These are phyloP conservation scores for Euthynnus affinis DNA, from an alignment of 2,797 vertebrate genomes.

Conservation along the genomic window DNA sequence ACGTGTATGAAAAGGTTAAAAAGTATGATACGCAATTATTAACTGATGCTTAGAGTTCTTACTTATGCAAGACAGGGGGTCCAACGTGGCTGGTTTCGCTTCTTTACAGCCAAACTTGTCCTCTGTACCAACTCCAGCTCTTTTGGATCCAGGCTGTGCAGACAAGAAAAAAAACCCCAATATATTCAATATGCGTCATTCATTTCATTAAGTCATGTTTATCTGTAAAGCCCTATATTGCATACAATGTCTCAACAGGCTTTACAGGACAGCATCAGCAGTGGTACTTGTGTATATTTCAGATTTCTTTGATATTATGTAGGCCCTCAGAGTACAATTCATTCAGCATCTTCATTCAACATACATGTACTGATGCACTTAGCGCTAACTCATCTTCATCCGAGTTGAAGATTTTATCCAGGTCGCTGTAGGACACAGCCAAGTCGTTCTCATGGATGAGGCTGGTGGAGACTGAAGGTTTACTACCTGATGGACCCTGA, in stretches of 20 bases:
- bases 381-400: slow-evolving; percentile 95
- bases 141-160: slow-evolving; percentile 92
- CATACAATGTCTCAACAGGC: not conserved
- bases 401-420: slow-evolving; percentile 97
- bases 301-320: not conserved
- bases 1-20: not conserved
- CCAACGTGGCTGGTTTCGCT: slow-evolving; percentile 88
- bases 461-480: slow-evolving; percentile 93
- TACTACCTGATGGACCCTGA: slow-evolving; percentile 90
- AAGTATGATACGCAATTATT: not conserved
- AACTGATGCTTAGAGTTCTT: slow-evolving; percentile 70
- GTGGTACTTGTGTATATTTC: not conserved
- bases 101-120: slow-evolving; percentile 94
- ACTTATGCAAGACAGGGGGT: slow-evolving; percentile 95
- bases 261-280: not conserved
- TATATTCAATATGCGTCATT: not conserved
- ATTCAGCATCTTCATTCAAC: not conserved
- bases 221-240: not conserved
- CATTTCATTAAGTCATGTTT: not conserved
- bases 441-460: slow-evolving; percentile 95
- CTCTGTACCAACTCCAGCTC: slow-evolving; percentile 87
- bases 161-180: slow-evolving; percentile 18
- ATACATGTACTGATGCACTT: slow-evolving; percentile 64
- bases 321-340: not conserved
- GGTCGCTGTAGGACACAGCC: slow-evolving; percentile 93